phyloP scores from a whole-genome alignment of 2,888 invertebrate species.

The Achlya flavicornis region DNA sequence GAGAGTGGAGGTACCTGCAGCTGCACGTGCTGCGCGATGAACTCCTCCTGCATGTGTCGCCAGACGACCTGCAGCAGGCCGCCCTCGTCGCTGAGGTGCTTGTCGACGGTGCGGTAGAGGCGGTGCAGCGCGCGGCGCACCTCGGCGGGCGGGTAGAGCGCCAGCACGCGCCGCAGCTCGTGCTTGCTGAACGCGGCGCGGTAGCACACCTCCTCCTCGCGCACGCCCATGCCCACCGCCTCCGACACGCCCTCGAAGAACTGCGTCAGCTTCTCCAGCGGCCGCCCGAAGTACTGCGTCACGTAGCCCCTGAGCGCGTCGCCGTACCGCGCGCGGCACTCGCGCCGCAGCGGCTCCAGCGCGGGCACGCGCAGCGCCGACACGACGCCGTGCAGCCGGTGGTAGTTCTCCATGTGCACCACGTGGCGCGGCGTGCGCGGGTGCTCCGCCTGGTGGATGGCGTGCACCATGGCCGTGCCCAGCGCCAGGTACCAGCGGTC shows the following conservation, averaged over 20 bases:
- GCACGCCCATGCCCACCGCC: constrained; percentile 96
- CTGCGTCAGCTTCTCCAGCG: constrained; percentile 85
- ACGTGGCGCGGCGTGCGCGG: constrained; percentile 91
- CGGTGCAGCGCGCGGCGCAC: constrained; percentile 96
- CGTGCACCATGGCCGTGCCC: constrained; percentile 92
- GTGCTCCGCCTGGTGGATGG: constrained; percentile 92
- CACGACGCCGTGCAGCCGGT: constrained; percentile 93
- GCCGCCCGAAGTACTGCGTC: constrained; percentile 95
- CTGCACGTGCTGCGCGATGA: constrained; percentile 94
- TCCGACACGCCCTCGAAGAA: constrained; percentile 99
- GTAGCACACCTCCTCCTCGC: constrained; percentile 98
- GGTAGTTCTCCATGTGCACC: constrained; percentile 91
- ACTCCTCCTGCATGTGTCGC: constrained; percentile 99
- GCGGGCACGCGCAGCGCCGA: constrained; percentile 95
- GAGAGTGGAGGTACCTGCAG: constrained; percentile 92
- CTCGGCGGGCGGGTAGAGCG: constrained; percentile 90
- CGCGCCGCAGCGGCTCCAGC: constrained; percentile 93
- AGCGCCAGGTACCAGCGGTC: constrained; percentile 95
- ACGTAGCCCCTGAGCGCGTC: constrained; percentile 96
- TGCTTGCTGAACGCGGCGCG: constrained; percentile 98
- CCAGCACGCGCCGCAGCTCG: constrained; percentile 96
- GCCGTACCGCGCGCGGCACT: constrained; percentile 94
- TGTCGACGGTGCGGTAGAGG: constrained; percentile 97
- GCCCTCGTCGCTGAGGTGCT: constrained; percentile 97
- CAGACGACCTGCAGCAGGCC: constrained; percentile 98